Base-by-base conservation (phyloP, 2,113 vertebrate species). In the Microtus oregoni region DNA sequence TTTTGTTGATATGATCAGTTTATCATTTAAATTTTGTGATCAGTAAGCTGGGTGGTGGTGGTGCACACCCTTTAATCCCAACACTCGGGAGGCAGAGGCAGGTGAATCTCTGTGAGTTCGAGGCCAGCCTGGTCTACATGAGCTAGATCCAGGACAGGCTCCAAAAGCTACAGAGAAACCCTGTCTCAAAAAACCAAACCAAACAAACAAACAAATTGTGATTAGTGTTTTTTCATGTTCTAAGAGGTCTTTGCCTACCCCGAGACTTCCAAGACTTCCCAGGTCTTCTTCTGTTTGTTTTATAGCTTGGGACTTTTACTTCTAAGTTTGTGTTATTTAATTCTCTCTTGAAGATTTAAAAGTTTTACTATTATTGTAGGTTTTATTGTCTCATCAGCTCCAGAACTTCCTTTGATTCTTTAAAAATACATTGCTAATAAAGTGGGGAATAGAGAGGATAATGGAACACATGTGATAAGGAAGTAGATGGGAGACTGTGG, bases 321-420 rank as follows among this genome's bases (percentile, higher is more conserved):
- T 87, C 67, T 77, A 77, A 63, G 14, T 89, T 14, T 65, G 13
- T 68, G 38, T 47, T 94, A 73, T 26, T 93, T 67, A n/a, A 35
- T 83, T 96, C 90, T 91, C 70, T 44, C 32, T 83, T 83, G 90
- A 68, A 85, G n/a, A 82, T 82, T 82, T 82, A 94, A 44, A 86
- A 19, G 6, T 14, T 20, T 52, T 47, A 11, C 13, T 32, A 7
- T 67, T 65, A 35, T 50, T 94, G 88, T 87, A 9, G 72, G 55
- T 79, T 92, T 95, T 72, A 28, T 70, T 78, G 61, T 41, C 44
- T 90, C 68, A 8, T 77, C 63, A 47, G 50, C 68, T 90, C 65
- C 61, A 65, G 20, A 97, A 81, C 24, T 93, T 89, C 30, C 24
- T 93, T 75, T 70, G 55, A 28, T 70, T 94, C 65, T 83, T 75